Percentiles rank a stretch among this genome's conserved stretches.
Conservation (phyloP, 2,888 invertebrate genomes). For the Schizotus pectinicornis region DNA sequence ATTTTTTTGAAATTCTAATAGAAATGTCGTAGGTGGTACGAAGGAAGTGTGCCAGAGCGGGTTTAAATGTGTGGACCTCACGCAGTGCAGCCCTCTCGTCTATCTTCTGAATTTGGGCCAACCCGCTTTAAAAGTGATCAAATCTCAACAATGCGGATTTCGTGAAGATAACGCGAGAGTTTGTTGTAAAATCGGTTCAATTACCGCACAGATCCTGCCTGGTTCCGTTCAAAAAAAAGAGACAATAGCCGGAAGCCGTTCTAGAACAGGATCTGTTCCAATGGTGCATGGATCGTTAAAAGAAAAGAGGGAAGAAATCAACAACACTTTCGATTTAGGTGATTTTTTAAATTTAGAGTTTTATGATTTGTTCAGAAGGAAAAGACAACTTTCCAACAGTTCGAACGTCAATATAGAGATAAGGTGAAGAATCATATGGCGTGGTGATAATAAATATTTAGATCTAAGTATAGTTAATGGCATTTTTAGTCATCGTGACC, state of each 20-base stretch:
- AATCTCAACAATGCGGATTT: constrained; percentile 7
- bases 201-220: background rate
- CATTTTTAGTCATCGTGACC: too few relatives aligned
- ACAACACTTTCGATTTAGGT: background rate
- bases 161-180: constrained; percentile 6
- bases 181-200: constrained; percentile 8
- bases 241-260: background rate
- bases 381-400: too few relatives aligned
- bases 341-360: constrained; percentile 1
- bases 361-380: background rate
- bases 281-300: too few relatives aligned
- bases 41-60: constrained; percentile 2
- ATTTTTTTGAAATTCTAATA: background rate
- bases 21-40: constrained; percentile 8
- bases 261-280: too few relatives aligned
- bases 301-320: too few relatives aligned
- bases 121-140: constrained; percentile 12
- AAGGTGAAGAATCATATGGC: too few relatives aligned
- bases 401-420: too few relatives aligned
- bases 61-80: constrained; percentile 8
- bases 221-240: background rate
- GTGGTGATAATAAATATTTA: too few relatives aligned
- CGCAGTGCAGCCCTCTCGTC: constrained; percentile 9
- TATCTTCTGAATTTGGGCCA: constrained; percentile 6
- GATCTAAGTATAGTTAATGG: too few relatives aligned